These are phyloP conservation scores for Bombus pascuorum DNA, from an alignment of 1,140 invertebrate species.

Conservation along the genomic window DNA sequence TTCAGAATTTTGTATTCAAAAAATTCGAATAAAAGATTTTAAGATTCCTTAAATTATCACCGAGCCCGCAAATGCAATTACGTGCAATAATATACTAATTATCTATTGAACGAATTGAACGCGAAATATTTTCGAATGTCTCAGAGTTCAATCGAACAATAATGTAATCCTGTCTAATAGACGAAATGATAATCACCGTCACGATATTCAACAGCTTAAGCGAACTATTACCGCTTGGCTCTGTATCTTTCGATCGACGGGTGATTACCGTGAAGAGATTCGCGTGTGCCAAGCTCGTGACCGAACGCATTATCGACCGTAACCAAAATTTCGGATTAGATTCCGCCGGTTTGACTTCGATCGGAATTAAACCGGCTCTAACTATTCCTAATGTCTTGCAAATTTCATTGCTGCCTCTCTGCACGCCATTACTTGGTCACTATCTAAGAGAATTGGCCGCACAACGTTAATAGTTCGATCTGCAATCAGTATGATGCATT, in stretches of 20 bases:
- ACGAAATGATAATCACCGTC: neutral
- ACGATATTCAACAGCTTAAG: neutral
- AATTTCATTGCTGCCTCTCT: slow-evolving; percentile 26
- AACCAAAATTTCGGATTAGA: slow-evolving; percentile 25
- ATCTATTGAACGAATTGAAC: neutral
- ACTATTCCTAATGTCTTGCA: slow-evolving; percentile 36
- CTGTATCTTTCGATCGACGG: slow-evolving; percentile 5
- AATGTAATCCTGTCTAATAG: neutral
- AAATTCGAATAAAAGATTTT: no score
- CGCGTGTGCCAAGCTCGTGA: slow-evolving; percentile 21
- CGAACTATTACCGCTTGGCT: neutral
- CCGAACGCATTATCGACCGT: neutral
- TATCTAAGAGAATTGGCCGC: neutral
- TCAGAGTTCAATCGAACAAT: neutral
- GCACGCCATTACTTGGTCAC: neutral
- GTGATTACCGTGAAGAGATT: slow-evolving; percentile 23
- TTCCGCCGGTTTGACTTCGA: slow-evolving; percentile 21
- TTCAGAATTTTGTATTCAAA: neutral
- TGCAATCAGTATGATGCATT: neutral
- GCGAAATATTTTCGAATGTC: neutral
- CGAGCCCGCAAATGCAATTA: neutral
- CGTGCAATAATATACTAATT: neutral
- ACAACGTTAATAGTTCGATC: neutral
- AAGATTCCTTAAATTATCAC: no score
- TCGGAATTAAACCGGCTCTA: slow-evolving; percentile 33